phyloP scores from a whole-genome alignment of 2,113 vertebrate genomes.

The Microcebus jonahi region DNA sequence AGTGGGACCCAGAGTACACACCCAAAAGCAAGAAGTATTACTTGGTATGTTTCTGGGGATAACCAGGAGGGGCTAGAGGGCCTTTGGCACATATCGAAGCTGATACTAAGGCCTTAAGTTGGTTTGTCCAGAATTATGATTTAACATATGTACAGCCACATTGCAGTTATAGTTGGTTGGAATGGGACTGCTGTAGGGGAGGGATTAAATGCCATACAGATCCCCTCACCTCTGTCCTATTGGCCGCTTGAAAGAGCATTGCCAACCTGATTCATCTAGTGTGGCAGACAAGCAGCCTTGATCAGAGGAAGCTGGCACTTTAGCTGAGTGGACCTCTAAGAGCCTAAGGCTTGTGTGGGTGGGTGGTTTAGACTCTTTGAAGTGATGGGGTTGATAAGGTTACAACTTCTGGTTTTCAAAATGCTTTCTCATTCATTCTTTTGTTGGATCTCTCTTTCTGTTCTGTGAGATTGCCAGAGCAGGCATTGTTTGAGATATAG shows the following conservation, averaged over 20 bases:
- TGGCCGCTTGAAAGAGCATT: background rate
- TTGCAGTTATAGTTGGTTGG: background rate
- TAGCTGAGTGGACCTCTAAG: background rate
- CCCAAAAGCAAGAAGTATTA: constrained; percentile 97
- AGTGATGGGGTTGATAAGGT: background rate
- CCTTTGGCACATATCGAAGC: background rate
- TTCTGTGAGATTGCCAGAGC: background rate
- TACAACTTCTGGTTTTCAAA: background rate
- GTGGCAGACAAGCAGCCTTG: background rate
- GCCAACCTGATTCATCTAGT: background rate
- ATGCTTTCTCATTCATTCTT: background rate
- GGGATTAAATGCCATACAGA: background rate
- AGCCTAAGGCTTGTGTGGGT: background rate
- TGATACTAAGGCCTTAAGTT: background rate
- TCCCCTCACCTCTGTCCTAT: background rate
- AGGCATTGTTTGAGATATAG: background rate
- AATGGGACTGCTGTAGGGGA: background rate
- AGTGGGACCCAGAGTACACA: constrained; percentile 95
- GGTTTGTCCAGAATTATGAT: background rate
- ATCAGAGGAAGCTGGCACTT: background rate
- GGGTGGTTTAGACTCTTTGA: background rate
- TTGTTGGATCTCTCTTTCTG: background rate
- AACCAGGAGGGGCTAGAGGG: fast-evolving
- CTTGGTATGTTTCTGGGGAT: constrained; percentile 88
- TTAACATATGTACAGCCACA: background rate